Evolutionary conservation across 2,797 vertebrate species (phyloP), one percentile per base, ranked within the genome.

Genomic region (Leptatherina wallacei): DNA sequence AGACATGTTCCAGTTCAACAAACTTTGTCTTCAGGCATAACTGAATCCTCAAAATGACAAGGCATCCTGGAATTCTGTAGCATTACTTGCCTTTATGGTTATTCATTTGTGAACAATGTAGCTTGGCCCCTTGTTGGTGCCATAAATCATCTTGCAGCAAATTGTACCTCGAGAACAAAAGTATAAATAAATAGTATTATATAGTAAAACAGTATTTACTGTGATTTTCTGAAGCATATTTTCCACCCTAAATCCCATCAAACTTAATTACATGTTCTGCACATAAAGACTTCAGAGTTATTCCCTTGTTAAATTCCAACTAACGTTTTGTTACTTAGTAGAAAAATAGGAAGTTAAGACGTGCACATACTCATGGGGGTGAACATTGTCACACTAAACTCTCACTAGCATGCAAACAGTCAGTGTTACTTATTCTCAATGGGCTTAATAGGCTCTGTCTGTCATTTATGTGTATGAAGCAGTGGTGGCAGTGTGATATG

Each of bases 381-480:
- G 70, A 29, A 38, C n/a, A 24, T 55, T 78, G 69, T 77, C 78
- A 78, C 10, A 58, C 71, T 52, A 80, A 85, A 71, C 77, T 82
- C 81, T 80, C 59, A 8, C 77, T 78, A 33, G 38, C 85, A 80
- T 68, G 71, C 80, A 88, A 84, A 83, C 85, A 89, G 82, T 78
- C 81, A 83, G 78, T 64, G 78, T 89, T 90, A 85, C 86, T 86
- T 80, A 38, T 83, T 88, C 85, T 91, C 82, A 73, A 67, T 78
- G 69, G 83, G 78, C 83, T 84, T 89, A 87, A 91, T 89, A 89
- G 91, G 83, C 87, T 89, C 81, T 85, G 87, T 91, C 90, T 92
- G 91, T 92, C 90, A 91, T 93, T 88, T 83, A 88, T 74, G 83
- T 86, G 87, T 83, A 86, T 91, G 86, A 92, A 90, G 88, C 87